Conservation (phyloP, 1,140 invertebrate species). For the Aphelenchoides fujianensis region DNA sequence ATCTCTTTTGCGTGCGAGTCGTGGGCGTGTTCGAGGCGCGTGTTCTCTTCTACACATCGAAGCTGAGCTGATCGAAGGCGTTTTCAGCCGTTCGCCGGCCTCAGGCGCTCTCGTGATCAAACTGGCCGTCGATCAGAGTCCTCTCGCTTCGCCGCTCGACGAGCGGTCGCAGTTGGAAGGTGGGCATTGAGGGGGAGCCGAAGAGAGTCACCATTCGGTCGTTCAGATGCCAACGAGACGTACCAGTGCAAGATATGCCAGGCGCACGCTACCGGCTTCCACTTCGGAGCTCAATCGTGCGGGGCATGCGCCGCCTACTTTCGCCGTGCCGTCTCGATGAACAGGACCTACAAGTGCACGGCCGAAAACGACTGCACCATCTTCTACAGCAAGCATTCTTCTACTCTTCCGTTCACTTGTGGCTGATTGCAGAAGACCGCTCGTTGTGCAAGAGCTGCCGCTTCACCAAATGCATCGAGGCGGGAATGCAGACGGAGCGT, state of each 20-base stretch:
- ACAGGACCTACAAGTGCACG: slow-evolving; percentile 31
- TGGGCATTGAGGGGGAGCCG: not conserved
- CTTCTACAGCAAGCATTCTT: slow-evolving; percentile 39
- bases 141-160: too few species aligned
- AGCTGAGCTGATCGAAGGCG: too few species aligned
- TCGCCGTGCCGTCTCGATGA: slow-evolving; percentile 35
- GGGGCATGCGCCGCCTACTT: slow-evolving; percentile 49
- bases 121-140: too few species aligned
- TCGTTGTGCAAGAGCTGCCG: slow-evolving; percentile 46
- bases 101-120: too few species aligned
- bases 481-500: slow-evolving; percentile 45
- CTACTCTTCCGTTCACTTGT: not conserved
- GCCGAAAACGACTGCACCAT: slow-evolving; percentile 27
- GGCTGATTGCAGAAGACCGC: slow-evolving; percentile 28
- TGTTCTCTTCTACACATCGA: too few species aligned
- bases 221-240: slow-evolving; percentile 2
- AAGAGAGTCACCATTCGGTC: too few species aligned
- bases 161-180: too few species aligned
- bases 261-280: slow-evolving; percentile 52
- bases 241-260: slow-evolving; percentile 40
- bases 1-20: too few species aligned
- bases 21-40: too few species aligned
- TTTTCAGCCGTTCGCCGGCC: too few species aligned
- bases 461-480: slow-evolving; percentile 39
- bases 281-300: slow-evolving; percentile 48